phyloP scores from a whole-genome alignment of 2,113 vertebrate genomes.

The Lonchura striata region DNA sequence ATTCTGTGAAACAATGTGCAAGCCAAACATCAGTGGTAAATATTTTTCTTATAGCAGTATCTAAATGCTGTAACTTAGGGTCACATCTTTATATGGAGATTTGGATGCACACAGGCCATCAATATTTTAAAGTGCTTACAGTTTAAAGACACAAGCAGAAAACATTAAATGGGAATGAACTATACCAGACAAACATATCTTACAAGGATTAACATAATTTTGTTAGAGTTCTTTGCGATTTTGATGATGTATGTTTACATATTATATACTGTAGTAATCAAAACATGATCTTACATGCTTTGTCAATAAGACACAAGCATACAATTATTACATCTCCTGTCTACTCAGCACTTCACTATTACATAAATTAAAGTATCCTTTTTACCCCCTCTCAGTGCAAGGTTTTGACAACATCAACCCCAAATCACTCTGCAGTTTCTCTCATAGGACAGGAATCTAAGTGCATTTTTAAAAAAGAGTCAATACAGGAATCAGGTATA shows the following conservation, averaged over 20 bases:
- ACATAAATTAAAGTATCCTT: background rate
- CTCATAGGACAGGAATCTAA: background rate
- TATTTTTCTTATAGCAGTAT: background rate
- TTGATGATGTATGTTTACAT: background rate
- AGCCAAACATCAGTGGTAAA: background rate
- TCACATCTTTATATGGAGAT: background rate
- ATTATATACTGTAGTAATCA: background rate
- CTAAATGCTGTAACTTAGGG: background rate
- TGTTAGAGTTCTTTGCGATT: background rate
- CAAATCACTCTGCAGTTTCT: background rate
- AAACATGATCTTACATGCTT: background rate
- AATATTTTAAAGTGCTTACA: background rate
- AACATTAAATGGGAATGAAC: background rate
- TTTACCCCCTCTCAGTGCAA: accelerated
- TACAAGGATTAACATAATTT: background rate
- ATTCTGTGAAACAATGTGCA: background rate
- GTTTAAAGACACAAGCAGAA: background rate
- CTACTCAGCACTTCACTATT: background rate
- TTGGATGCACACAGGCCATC: background rate
- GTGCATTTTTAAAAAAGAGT: background rate
- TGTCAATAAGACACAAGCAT: background rate
- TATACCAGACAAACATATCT: background rate
- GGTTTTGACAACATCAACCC: background rate
- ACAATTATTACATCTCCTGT: background rate
- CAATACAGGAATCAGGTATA: background rate